Conservation (phyloP, 2,113 vertebrate species). For the Neomonachus schauinslandi region DNA sequence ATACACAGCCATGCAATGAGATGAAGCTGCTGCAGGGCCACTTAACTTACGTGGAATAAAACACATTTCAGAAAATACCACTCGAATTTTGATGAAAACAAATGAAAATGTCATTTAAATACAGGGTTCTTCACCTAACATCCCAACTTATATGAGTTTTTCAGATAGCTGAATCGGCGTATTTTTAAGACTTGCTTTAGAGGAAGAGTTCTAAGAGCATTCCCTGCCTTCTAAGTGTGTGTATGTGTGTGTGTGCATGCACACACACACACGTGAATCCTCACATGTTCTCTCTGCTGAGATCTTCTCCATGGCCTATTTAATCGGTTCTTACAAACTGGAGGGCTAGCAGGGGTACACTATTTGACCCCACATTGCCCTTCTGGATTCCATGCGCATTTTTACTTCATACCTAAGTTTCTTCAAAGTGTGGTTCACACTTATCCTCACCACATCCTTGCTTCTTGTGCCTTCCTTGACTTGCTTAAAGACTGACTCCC, state of each 20-base stretch:
- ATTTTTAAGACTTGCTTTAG: not conserved
- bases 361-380: not conserved
- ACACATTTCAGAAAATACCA: constrained; percentile 2
- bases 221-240: not conserved
- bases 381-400: not conserved
- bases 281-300: not conserved
- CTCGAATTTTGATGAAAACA: constrained; percentile 1
- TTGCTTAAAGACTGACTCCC: not conserved
- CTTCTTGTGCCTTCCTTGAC: not conserved
- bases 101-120: constrained; percentile 47
- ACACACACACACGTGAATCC: not conserved
- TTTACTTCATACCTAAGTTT: not conserved
- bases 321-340: not conserved
- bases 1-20: not conserved
- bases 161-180: not conserved
- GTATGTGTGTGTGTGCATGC: not conserved
- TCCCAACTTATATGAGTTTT: not conserved
- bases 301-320: not conserved
- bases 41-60: not conserved
- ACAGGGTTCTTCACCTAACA: not conserved
- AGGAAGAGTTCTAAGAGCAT: not conserved
- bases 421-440: not conserved
- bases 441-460: not conserved
- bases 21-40: not conserved
- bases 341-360: not conserved